phyloP scores from a whole-genome alignment of 2,888 invertebrate genomes.

The Catocala fraxini region DNA sequence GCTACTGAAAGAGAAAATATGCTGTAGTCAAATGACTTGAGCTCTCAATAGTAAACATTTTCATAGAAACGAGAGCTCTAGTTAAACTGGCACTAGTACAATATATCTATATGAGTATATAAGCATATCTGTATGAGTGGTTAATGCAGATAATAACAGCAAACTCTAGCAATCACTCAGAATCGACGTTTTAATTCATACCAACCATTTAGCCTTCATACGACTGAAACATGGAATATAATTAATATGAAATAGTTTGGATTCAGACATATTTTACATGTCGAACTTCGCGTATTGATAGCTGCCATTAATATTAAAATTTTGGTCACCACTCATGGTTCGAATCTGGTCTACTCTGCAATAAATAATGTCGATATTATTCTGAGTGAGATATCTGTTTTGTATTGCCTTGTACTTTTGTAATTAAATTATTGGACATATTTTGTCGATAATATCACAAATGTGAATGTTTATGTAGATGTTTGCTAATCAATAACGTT shows the following conservation, averaged over 20 bases:
- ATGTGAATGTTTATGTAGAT: too few relatives aligned
- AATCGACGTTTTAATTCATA: conserved; percentile 17
- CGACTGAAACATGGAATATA: conserved; percentile 28
- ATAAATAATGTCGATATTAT: conserved; percentile 33
- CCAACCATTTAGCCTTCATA: conserved; percentile 15
- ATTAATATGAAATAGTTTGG: conserved; percentile 39
- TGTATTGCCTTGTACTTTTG: conserved; percentile 8
- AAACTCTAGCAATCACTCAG: conserved; percentile 1
- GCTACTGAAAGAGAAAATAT: too few relatives aligned
- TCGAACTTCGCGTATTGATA: conserved; percentile 31
- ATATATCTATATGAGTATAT: too few relatives aligned
- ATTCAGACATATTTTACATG: conserved; percentile 21
- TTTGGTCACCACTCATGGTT: conserved; percentile 10
- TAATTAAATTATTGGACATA: neutral
- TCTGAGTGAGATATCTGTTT: conserved; percentile 19
- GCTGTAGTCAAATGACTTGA: too few relatives aligned
- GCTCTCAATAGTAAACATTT: too few relatives aligned
- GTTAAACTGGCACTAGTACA: too few relatives aligned
- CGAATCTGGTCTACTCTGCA: conserved; percentile 11
- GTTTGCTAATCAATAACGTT: too few relatives aligned
- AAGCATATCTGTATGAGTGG: neutral
- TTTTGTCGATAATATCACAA: too few relatives aligned
- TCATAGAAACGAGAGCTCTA: too few relatives aligned
- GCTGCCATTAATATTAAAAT: conserved; percentile 46
- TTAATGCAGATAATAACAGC: neutral